phyloP scores from a whole-genome alignment of 2,113 vertebrate genomes.

The Ptychochromis oligacanthus region DNA sequence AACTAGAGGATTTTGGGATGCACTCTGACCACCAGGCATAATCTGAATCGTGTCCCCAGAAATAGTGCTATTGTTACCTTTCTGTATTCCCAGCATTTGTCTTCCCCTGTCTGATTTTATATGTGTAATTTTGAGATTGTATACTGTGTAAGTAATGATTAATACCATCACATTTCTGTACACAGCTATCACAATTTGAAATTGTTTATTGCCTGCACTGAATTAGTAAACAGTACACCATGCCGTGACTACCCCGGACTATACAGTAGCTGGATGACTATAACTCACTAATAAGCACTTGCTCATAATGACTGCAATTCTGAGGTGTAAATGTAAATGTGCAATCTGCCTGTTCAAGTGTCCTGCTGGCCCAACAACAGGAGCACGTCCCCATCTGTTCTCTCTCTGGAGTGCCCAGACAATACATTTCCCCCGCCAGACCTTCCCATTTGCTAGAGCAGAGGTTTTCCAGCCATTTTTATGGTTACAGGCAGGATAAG shows the following conservation, averaged over 20 bases:
- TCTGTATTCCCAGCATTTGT: conserved; percentile 42
- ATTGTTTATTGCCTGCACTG: background rate
- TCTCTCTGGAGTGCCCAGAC: conserved; percentile 80
- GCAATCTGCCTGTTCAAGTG: conserved; percentile 86
- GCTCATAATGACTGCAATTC: conserved; percentile 54
- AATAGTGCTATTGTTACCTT: conserved; percentile 41
- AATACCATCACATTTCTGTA: conserved; percentile 14
- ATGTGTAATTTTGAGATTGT: background rate
- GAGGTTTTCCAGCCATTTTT: conserved; percentile 62
- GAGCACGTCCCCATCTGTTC: conserved; percentile 92
- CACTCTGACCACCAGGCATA: conserved; percentile 74
- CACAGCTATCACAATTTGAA: conserved; percentile 18
- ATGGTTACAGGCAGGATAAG: conserved; percentile 61
- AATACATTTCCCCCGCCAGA: conserved; percentile 72
- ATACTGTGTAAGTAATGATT: conserved; percentile 14
- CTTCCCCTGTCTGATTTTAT: conserved; percentile 21
- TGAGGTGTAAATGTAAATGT: conserved; percentile 89
- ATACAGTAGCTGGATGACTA: conserved; percentile 11
- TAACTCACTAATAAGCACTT: conserved; percentile 24
- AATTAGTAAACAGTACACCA: conserved; percentile 9
- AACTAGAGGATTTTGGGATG: conserved; percentile 80
- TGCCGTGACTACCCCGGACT: background rate
- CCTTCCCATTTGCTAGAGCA: conserved; percentile 58
- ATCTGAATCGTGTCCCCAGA: conserved; percentile 72
- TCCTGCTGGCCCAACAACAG: conserved; percentile 86